Conservation (phyloP, 1,140 invertebrate genomes). For the Leptopilina clavipes region DNA sequence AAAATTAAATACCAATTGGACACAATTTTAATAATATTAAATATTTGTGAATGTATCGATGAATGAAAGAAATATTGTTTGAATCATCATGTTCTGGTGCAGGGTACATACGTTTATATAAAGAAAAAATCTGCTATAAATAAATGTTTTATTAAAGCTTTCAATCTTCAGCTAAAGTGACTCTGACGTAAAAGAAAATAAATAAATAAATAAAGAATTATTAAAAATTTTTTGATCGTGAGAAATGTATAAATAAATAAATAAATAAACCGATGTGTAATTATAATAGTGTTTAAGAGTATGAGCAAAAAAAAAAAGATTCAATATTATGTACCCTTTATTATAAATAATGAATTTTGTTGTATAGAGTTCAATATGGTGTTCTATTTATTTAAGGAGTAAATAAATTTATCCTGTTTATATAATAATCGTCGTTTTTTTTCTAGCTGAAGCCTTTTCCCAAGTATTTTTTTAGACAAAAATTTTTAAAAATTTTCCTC, state of each 20-base stretch:
- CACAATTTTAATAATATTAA: conserved; percentile 15
- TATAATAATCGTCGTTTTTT: not conserved
- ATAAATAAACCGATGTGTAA: not conserved
- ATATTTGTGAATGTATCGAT: not conserved
- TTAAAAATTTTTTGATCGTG: not conserved
- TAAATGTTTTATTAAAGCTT: conserved; percentile 31
- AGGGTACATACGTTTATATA: conserved; percentile 22
- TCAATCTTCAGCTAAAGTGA: conserved; percentile 1
- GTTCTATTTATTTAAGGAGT: conserved; percentile 22
- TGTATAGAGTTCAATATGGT: conserved; percentile 8
- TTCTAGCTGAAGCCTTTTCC: not conserved
- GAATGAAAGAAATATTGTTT: not conserved
- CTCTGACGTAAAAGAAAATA: not conserved
- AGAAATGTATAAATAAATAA: not conserved
- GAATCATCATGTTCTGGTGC: not conserved
- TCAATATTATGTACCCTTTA: conserved; percentile 31
- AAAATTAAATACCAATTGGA: conserved; percentile 3
- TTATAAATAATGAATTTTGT: conserved; percentile 1
- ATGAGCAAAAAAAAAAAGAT: not conserved
- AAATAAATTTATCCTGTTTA: conserved; percentile 31
- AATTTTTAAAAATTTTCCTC: not conserved
- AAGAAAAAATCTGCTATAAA: conserved; percentile 1
- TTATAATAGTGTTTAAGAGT: conserved; percentile 6
- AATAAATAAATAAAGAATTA: too few species aligned
- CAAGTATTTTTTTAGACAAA: too few species aligned